Conservation (phyloP, 1,140 invertebrate species). For the Cyrtorhinus lividipennis region DNA sequence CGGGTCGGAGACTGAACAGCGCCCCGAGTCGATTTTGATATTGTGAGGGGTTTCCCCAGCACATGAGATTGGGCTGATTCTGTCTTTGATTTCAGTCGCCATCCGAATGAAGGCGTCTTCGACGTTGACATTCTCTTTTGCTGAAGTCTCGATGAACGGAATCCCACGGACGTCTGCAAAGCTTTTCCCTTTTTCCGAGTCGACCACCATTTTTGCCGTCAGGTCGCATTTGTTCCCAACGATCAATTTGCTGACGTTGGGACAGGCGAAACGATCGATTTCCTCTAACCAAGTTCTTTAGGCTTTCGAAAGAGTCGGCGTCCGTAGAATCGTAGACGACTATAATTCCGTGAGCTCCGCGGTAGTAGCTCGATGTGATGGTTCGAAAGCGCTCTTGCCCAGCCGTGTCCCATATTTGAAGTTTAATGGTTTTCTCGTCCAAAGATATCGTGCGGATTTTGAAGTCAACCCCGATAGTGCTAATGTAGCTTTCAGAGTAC, state of each 20-base stretch:
- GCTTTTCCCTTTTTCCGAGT: constrained; percentile 87
- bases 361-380: constrained; percentile 53
- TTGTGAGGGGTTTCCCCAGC: constrained; percentile 54
- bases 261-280: constrained; percentile 43
- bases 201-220: constrained; percentile 84
- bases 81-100: constrained; percentile 90
- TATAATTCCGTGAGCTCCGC: constrained; percentile 58
- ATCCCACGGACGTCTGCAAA: constrained; percentile 94
- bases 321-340: constrained; percentile 55
- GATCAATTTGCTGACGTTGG: constrained; percentile 40
- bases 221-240: constrained; percentile 46
- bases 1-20: constrained; percentile 25
- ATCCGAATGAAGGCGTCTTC: constrained; percentile 97
- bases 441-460: constrained; percentile 53
- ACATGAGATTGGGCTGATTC: constrained; percentile 74
- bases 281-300: constrained; percentile 51
- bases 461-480: constrained; percentile 42
- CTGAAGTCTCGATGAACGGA: constrained; percentile 94
- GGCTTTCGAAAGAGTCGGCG: constrained; percentile 51
- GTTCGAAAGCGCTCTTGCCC: constrained; percentile 49
- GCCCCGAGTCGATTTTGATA: constrained; percentile 71
- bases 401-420: constrained; percentile 54
- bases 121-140: constrained; percentile 90
- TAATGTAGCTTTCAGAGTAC: constrained; percentile 18
- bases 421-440: constrained; percentile 50